phyloP scores from a whole-genome alignment of 2,113 vertebrate genomes.

The Peucedramus taeniatus region DNA sequence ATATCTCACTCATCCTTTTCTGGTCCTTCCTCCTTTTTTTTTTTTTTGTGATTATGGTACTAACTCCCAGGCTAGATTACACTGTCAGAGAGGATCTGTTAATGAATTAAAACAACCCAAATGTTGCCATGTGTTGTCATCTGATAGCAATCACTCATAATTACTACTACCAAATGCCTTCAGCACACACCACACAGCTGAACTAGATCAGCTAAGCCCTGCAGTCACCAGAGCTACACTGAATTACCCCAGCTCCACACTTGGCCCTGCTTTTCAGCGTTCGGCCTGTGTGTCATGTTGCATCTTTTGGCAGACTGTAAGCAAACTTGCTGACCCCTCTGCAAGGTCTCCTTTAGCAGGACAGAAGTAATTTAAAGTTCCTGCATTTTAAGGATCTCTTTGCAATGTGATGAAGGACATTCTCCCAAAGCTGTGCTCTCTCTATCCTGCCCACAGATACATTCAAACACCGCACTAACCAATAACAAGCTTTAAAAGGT shows the following conservation, averaged over 20 bases:
- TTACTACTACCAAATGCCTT: background rate
- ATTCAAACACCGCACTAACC: background rate
- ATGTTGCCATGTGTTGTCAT: background rate
- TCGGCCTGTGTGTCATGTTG: background rate
- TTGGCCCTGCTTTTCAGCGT: background rate
- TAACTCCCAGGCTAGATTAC: background rate
- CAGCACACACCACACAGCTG: background rate
- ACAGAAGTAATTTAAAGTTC: background rate
- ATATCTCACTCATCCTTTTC: background rate
- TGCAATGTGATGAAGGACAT: fast-evolving
- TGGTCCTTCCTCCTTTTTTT: background rate
- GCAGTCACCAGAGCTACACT: too few species aligned
- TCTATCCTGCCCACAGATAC: fast-evolving
- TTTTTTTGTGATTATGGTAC: background rate
- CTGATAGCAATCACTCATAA: background rate
- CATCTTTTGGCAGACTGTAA: background rate
- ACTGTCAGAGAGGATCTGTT: background rate
- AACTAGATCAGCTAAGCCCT: background rate
- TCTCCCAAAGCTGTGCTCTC: background rate
- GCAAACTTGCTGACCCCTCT: background rate
- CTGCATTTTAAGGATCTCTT: background rate
- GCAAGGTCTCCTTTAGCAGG: background rate
- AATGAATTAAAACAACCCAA: background rate
- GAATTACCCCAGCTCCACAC: background rate
- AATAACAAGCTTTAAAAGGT: background rate